Conservation (phyloP, 2,113 vertebrate genomes). For the Raja brachyura region DNA sequence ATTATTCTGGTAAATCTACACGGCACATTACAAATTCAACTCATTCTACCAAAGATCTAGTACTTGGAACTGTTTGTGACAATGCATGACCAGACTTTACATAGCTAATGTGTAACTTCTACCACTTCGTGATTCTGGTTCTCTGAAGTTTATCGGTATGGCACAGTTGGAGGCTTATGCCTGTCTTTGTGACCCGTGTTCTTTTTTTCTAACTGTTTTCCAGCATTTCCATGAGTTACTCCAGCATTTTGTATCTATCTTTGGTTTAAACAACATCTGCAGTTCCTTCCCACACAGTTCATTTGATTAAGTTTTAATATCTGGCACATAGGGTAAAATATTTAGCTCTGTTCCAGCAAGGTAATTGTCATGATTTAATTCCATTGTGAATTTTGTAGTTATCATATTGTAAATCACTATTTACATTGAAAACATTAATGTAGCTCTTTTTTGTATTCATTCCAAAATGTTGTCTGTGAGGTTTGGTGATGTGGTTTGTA, state of each 20-base stretch:
- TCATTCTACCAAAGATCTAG: no score
- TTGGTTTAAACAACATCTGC: no score
- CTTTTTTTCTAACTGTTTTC: neutral
- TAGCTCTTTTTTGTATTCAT: neutral
- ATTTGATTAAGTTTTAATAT: neutral
- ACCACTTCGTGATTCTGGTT: no score
- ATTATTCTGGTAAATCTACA: no score
- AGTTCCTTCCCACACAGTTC: neutral
- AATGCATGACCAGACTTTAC: no score
- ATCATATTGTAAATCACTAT: neutral
- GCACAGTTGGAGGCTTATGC: neutral
- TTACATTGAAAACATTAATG: neutral
- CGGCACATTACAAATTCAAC: no score
- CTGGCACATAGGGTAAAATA: neutral
- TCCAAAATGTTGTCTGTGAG: neutral
- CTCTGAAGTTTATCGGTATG: neutral
- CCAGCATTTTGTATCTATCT: no score
- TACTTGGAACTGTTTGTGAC: no score
- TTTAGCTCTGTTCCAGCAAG: neutral
- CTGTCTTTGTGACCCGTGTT: neutral
- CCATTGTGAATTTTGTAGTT: neutral
- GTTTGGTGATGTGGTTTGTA: constrained; percentile 5
- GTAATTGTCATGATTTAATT: neutral
- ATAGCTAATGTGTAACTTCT: no score
- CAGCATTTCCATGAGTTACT: no score